A percentile compares a stretch with the other conserved stretches of the same genome.
Evolutionary conservation across 2,888 invertebrate species (phyloP).

Genomic region (Netelia melanura): DNA sequence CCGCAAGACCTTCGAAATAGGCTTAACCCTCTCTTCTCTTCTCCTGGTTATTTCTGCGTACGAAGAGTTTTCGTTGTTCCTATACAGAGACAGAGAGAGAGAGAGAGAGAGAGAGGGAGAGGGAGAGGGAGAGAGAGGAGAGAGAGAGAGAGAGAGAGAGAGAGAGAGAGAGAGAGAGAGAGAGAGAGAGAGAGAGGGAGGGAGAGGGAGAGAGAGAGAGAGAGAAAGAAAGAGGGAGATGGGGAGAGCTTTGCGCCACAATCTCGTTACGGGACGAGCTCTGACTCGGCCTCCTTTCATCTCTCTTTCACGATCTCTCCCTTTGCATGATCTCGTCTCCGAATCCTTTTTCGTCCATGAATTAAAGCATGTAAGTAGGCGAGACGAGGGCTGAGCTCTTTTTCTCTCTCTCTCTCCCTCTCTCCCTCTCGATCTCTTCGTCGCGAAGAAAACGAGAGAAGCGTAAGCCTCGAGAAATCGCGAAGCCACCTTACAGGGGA

Average conservation of each 20-base stretch:
- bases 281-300: conserved; percentile 6
- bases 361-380: conserved; percentile 33
- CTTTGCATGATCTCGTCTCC: conserved; percentile 26
- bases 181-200: conserved; percentile 1
- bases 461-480: conserved; percentile 9
- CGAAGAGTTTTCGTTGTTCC: conserved; percentile 32
- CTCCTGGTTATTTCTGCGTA: conserved; percentile 6
- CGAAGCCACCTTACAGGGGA: conserved; percentile 27
- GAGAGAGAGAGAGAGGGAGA: conserved; percentile 2
- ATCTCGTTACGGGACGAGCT: conserved; percentile 50
- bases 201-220: no score
- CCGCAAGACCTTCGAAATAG: conserved; percentile 38
- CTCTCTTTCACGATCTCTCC: background rate
- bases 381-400: conserved; percentile 4
- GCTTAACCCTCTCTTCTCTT: conserved; percentile 36
- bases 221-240: background rate
- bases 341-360: conserved; percentile 48
- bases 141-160: no score
- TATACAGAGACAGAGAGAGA: background rate
- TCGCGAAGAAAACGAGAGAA: conserved; percentile 13
- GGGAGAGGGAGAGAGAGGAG: background rate
- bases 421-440: background rate
- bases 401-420: background rate
- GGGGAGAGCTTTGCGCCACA: conserved; percentile 46
- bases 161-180: background rate